Conservation (phyloP, 2,113 vertebrate genomes). For the Promerops cafer region DNA sequence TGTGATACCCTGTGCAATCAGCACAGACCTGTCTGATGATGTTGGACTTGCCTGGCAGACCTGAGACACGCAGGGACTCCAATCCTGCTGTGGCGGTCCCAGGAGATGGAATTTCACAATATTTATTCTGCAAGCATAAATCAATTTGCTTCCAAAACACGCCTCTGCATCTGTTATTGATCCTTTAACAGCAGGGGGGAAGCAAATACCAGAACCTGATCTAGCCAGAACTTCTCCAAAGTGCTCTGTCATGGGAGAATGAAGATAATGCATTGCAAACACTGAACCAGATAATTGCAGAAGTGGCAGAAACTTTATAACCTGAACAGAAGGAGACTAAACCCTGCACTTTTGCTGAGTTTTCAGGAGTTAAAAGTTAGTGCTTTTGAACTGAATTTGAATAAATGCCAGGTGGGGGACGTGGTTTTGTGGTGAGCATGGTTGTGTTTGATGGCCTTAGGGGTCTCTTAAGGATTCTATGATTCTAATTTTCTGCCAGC, state of each 20-base stretch:
- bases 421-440: background rate
- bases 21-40: background rate
- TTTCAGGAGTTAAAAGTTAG: background rate
- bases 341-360: background rate
- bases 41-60: background rate
- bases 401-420: no score
- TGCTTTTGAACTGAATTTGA: background rate
- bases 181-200: background rate
- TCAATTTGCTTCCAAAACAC: background rate
- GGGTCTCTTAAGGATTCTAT: background rate
- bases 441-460: background rate
- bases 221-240: background rate
- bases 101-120: background rate
- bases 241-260: fast-evolving
- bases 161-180: background rate
- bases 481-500: background rate
- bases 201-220: background rate
- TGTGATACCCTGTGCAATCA: background rate
- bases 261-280: background rate
- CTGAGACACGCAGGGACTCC: background rate
- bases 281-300: background rate
- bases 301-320: background rate
- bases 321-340: background rate
- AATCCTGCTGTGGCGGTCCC: background rate
- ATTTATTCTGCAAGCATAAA: background rate